phyloP scores from a whole-genome alignment of 2,797 vertebrate species.

The Danio albolineatus region DNA sequence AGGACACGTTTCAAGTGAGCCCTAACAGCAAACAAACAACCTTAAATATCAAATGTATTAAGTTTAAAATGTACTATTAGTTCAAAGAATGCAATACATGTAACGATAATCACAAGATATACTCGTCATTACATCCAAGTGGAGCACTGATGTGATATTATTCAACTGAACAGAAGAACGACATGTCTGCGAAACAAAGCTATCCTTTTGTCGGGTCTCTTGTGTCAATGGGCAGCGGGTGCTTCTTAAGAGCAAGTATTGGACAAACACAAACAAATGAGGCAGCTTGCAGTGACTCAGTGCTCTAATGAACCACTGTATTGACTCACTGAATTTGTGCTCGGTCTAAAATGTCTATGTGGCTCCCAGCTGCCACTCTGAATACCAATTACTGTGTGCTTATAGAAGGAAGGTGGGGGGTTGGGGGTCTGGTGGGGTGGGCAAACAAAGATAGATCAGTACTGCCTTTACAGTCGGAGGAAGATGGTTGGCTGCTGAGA shows the following conservation, averaged over 20 bases:
- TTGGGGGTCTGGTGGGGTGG: slow-evolving; percentile 44
- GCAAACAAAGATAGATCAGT: slow-evolving; percentile 29
- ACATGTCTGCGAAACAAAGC: slow-evolving; percentile 25
- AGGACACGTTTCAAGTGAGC: not conserved
- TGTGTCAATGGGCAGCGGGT: slow-evolving; percentile 74
- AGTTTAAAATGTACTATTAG: not conserved
- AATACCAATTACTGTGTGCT: slow-evolving; percentile 84
- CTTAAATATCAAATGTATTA: not conserved
- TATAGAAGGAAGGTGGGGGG: slow-evolving; percentile 68
- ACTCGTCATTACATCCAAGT: no score
- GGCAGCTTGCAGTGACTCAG: slow-evolving; percentile 84
- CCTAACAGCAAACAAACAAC: not conserved
- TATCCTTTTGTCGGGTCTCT: slow-evolving; percentile 75
- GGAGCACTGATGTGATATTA: not conserved
- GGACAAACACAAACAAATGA: slow-evolving; percentile 88
- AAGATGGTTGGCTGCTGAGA: slow-evolving; percentile 25
- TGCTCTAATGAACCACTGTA: slow-evolving; percentile 87
- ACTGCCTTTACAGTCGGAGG: slow-evolving; percentile 8
- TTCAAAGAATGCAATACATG: not conserved
- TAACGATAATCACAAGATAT: slow-evolving; percentile 2
- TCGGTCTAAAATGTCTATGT: slow-evolving; percentile 80
- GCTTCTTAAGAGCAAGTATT: slow-evolving; percentile 84
- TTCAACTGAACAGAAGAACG: slow-evolving; percentile 27
- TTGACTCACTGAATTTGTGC: slow-evolving; percentile 81
- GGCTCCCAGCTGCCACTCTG: slow-evolving; percentile 85